Base-by-base conservation (phyloP, 2,113 vertebrate genomes). In the Peromyscus polionotus region DNA sequence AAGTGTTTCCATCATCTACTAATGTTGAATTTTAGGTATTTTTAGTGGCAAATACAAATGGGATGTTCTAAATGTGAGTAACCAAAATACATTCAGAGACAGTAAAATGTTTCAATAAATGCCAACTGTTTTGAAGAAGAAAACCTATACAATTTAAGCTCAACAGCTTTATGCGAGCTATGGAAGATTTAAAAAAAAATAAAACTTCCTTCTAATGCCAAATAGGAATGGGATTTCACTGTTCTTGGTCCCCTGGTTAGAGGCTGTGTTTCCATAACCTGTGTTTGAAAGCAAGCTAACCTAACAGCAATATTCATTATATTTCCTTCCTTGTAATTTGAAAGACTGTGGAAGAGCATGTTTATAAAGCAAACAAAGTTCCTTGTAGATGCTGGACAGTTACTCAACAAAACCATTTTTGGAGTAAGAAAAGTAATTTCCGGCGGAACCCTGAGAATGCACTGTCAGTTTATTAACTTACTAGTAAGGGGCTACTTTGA, bases 31-130 rank as follows among this genome's bases (percentile, higher is more conserved):
- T 95, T 94, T 91, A 84, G 31, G 31, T 86, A 68, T 84, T 94
- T 92, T 95, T 67, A 96, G 63, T 89, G 75, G 93, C 67, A 87
- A 91, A 93, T 75, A 91, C 67, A 93, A 94, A 68, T 42, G 77
- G 14, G 2, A 61, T 90, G 80, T 93, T 79, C 28, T 63, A 42
- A 63, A 77, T 33, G 8, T 92, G 24, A 93, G 13, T 54, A 84
- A 39, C 51, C 26, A 85, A 59, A 93, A 88, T 57, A 51, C n/a
- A 85, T 63, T 67, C 90, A 93, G 39, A 90, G 42, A 26, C 51
- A 90, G 28, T 26, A 68, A 90, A 79, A 87, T 45, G 6, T 57
- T 94, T 95, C 97, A 22, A 80, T 45, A 59, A 22, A 61, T 5
- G 0, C 67, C 90, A 88, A 45, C 81, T 54, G 16, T 88, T 81